Evolutionary conservation across 2,888 invertebrate genomes (phyloP).

Genomic region (Panopea generosa): DNA sequence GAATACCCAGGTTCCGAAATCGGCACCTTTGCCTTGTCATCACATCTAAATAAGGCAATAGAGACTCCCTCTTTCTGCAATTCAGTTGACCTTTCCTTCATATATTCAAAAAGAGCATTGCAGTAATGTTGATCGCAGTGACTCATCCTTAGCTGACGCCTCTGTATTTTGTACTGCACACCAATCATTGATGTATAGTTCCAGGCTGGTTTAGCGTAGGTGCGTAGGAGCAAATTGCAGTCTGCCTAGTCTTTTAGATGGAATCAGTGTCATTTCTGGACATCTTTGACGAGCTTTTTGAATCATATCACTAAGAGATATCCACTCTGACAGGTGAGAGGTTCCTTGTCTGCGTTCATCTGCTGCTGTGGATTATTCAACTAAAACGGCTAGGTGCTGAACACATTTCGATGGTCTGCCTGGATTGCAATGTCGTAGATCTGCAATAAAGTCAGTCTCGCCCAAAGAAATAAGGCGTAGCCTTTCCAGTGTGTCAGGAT

Average conservation of each 20-base stretch:
- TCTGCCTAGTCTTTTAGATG: slow-evolving; percentile 51
- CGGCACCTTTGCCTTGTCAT: slow-evolving; percentile 51
- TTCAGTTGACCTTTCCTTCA: slow-evolving; percentile 42
- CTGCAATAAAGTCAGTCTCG: slow-evolving; percentile 33
- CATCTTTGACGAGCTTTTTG: slow-evolving; percentile 38
- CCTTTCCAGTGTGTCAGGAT: slow-evolving; percentile 45
- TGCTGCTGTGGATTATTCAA: slow-evolving; percentile 40
- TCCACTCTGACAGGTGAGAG: slow-evolving; percentile 1
- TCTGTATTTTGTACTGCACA: slow-evolving; percentile 63
- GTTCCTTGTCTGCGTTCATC: slow-evolving; percentile 47
- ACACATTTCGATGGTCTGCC: slow-evolving; percentile 37
- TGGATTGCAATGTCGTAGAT: slow-evolving; percentile 43
- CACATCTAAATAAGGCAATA: slow-evolving; percentile 18
- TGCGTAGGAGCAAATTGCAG: slow-evolving; percentile 59
- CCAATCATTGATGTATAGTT: slow-evolving; percentile 44
- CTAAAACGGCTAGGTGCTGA: slow-evolving; percentile 9
- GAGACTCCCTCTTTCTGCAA: neutral
- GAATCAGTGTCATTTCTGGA: slow-evolving; percentile 46
- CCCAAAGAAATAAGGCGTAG: slow-evolving; percentile 47
- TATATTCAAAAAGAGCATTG: slow-evolving; percentile 52
- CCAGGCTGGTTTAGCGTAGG: slow-evolving; percentile 39
- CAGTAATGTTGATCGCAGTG: slow-evolving; percentile 58
- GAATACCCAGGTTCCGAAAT: slow-evolving; percentile 35
- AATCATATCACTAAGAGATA: slow-evolving; percentile 35
- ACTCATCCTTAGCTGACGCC: slow-evolving; percentile 40